Evolutionary conservation across 2,797 vertebrate species (phyloP), one percentile per base, ranked within the genome.

Genomic region (Cossypha niveicapilla): DNA sequence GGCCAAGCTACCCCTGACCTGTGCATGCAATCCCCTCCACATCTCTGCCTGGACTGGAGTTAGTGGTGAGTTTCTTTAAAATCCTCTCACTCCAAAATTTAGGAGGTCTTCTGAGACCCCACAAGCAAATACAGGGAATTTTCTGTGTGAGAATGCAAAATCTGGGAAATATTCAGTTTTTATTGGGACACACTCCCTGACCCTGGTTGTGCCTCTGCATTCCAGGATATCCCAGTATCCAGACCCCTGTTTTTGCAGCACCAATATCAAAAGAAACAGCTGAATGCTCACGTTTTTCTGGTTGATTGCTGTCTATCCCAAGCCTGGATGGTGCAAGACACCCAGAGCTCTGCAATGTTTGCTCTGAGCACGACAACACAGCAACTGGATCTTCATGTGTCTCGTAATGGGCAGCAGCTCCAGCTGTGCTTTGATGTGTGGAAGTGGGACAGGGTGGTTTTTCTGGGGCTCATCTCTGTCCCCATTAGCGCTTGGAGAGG

Each of bases 221-320:
- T 35, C 73, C 57, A 18, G 24, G 48, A 3, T 1, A 8, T 14
- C 9, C 1, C 32, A 16, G 24, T 6, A 51, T 19, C 60, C 73
- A 56, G 21, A 25, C 5, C 34, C 27, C 28, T 0, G 0, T 4
- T 70, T 41, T 61, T 32, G 27, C 76, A 86, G 48, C 37, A 53
- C 58, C 70, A 9, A 0, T 14, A 17, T 5, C 65, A 22, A 42
- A 58, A 57, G 19, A 3, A 53, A 11, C 4, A 18, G 42, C 34
- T 1, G 1, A 57, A 28, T 0, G 0, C 17, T 37, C 35, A 41
- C 0, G 0, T 30, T 66, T 60, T 24, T 19, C 39, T 4, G 0
- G 1, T 27, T 11, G 13, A 47, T 11, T 0, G 0, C 45, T 1
- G 3, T 80, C 12, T 62, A 84, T 42, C 62, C 62, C 18, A 5